These are phyloP conservation scores for Panzeria rudis DNA, from an alignment of 2,888 invertebrate genomes.

Conservation along the genomic window DNA sequence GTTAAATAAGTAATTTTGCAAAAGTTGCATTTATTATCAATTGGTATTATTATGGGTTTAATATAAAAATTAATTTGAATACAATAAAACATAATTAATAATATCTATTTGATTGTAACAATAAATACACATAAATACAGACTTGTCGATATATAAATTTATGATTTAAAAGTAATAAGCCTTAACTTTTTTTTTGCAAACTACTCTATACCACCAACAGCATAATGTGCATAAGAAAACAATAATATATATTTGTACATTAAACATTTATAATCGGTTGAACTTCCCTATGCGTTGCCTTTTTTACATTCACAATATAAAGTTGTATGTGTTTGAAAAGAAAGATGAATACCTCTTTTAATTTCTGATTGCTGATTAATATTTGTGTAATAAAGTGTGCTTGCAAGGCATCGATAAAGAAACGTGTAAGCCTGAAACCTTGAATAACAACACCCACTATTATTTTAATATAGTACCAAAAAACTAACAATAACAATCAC, in stretches of 20 bases:
- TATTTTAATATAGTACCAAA: not conserved
- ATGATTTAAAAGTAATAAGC: not conserved
- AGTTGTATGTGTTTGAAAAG: not conserved
- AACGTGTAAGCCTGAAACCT: not conserved
- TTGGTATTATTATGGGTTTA: not conserved
- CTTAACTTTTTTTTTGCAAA: not conserved
- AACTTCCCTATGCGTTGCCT: slow-evolving; percentile 29
- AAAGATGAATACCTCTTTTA: not conserved
- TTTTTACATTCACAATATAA: slow-evolving; percentile 19
- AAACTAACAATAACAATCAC: not conserved
- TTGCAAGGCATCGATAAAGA: not conserved
- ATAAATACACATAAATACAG: not conserved
- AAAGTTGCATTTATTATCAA: slow-evolving; percentile 20
- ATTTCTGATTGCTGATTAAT: not conserved
- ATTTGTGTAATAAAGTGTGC: not conserved
- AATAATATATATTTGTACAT: slow-evolving; percentile 25
- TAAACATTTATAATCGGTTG: slow-evolving; percentile 51
- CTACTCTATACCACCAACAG: not conserved
- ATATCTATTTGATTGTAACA: not conserved
- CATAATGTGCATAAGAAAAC: not conserved
- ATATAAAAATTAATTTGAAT: slow-evolving; percentile 12
- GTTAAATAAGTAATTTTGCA: slow-evolving; percentile 15
- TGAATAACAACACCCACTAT: not conserved
- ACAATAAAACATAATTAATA: slow-evolving; percentile 30
- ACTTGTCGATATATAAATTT: not conserved